Evolutionary conservation across 2,888 invertebrate species (phyloP).

Genomic region (Apantesis nais): DNA sequence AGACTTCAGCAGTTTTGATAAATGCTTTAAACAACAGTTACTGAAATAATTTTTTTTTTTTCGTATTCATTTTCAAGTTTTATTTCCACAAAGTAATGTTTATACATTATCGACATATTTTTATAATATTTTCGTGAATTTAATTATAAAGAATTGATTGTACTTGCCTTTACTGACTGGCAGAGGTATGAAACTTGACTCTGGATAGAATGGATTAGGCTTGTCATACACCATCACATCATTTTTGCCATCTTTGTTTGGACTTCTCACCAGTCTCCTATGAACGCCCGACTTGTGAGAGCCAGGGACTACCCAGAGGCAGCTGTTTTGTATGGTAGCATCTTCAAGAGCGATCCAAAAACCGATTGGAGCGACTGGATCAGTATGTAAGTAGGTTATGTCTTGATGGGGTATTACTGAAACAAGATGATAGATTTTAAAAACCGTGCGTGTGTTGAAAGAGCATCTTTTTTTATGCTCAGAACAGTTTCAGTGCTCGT

Average conservation of each 20-base stretch:
- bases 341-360: conserved; percentile 99
- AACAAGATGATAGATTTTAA: conserved; percentile 43
- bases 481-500: too few relatives aligned
- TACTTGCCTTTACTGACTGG: conserved; percentile 93
- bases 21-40: too few relatives aligned
- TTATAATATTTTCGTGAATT: neutral
- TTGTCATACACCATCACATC: conserved; percentile 89
- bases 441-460: too few relatives aligned
- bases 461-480: too few relatives aligned
- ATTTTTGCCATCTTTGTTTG: conserved; percentile 86
- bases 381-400: conserved; percentile 93
- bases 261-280: conserved; percentile 89
- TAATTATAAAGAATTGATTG: neutral
- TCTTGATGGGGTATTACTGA: conserved; percentile 94
- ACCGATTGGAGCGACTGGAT: conserved; percentile 92
- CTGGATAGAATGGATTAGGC: conserved; percentile 89
- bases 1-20: too few relatives aligned
- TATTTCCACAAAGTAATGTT: neutral
- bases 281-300: conserved; percentile 95
- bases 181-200: conserved; percentile 90
- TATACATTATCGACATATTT: too few relatives aligned
- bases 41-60: too few relatives aligned
- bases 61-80: too few relatives aligned
- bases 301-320: conserved; percentile 95
- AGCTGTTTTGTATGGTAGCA: conserved; percentile 96